Percentiles rank a stretch among this genome's conserved stretches.
Conservation (phyloP, 2,888 invertebrate species). For the Polymixis lichenea region DNA sequence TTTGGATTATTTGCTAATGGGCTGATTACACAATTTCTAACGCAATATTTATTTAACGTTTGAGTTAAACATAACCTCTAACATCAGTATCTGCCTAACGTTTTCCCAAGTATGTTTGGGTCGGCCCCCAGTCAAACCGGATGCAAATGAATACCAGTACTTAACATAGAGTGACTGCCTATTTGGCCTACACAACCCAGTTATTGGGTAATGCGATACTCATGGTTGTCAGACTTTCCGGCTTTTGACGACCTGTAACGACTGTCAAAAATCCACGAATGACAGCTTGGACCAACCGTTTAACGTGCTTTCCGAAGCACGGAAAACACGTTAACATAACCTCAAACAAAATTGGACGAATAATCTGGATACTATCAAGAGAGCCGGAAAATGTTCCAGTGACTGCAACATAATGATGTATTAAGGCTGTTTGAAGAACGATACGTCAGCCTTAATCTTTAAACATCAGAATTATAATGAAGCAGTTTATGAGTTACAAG, state of each 20-base stretch:
- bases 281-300: too few relatives aligned
- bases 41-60: background rate
- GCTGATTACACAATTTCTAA: background rate
- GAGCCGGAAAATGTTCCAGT: background rate
- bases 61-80: background rate
- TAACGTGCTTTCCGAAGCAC: too few relatives aligned
- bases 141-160: too few relatives aligned
- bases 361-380: background rate
- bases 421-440: constrained; percentile 41
- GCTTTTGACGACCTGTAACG: too few relatives aligned
- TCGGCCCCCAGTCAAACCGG: too few relatives aligned
- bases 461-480: constrained; percentile 73
- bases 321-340: background rate
- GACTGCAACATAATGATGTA: constrained; percentile 30
- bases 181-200: too few relatives aligned
- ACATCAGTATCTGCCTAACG: too few relatives aligned
- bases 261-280: too few relatives aligned
- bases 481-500: constrained; percentile 65
- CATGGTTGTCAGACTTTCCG: too few relatives aligned
- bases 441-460: constrained; percentile 65
- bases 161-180: too few relatives aligned
- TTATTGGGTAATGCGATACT: too few relatives aligned
- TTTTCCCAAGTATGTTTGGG: too few relatives aligned
- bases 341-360: background rate
- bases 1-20: constrained; percentile 20